phyloP scores from a whole-genome alignment of 2,113 vertebrate species.

The Equus przewalskii region DNA sequence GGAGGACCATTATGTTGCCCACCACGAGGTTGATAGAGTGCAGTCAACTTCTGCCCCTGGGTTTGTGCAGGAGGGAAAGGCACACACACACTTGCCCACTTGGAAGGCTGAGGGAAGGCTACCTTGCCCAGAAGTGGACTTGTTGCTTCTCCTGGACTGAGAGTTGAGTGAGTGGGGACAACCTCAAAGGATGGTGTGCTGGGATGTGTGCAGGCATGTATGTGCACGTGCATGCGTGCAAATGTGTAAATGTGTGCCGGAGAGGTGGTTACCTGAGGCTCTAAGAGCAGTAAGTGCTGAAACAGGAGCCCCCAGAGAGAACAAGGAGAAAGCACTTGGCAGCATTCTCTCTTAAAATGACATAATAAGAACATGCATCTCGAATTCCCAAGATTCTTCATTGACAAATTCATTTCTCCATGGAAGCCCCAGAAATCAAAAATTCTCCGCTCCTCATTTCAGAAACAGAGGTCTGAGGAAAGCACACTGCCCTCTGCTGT shows the following conservation, averaged over 20 bases:
- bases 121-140: background rate
- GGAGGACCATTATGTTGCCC: background rate
- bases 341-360: constrained; percentile 40
- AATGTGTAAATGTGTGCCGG: background rate
- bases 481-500: constrained; percentile 43
- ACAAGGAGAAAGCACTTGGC: background rate
- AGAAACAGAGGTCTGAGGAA: constrained; percentile 48
- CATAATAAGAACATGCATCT: constrained; percentile 45
- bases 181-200: background rate
- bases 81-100: accelerated
- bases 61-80: background rate
- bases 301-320: constrained; percentile 32
- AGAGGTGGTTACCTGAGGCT: background rate
- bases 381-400: constrained; percentile 50
- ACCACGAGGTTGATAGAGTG: background rate
- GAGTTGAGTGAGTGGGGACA: background rate
- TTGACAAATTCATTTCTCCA: constrained; percentile 20
- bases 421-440: constrained; percentile 38
- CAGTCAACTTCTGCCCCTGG: background rate
- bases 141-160: background rate
- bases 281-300: background rate
- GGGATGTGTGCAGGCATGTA: background rate
- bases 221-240: background rate
- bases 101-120: background rate
- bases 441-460: constrained; percentile 44